A percentile compares a stretch with the other conserved stretches of the same genome.
These are phyloP conservation scores for Dioctria rufipes DNA, from an alignment of 2,888 invertebrate genomes.

Conservation along the genomic window DNA sequence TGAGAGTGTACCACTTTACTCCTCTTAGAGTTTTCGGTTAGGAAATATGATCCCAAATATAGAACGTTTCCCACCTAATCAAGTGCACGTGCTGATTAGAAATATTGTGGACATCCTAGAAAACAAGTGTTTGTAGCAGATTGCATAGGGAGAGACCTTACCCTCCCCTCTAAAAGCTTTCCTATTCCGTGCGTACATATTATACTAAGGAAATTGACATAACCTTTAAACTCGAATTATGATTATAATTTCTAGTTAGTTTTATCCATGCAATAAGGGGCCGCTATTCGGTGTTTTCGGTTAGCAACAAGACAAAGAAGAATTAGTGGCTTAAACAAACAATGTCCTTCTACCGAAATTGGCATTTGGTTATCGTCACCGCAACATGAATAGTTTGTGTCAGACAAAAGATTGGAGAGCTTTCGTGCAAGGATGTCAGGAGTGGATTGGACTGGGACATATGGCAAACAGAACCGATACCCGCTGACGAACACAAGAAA, in stretches of 20 bases:
- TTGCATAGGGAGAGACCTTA: conserved; percentile 11
- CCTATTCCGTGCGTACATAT: not conserved
- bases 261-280: not conserved
- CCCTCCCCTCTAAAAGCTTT: too few species aligned
- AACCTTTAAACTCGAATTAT: conserved; percentile 37
- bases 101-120: conserved; percentile 26
- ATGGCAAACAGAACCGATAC: too few species aligned
- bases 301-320: conserved; percentile 22
- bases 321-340: conserved; percentile 20
- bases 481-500: not conserved
- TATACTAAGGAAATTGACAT: not conserved
- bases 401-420: not conserved
- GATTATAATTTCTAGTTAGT: conserved; percentile 14
- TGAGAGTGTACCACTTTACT: too few species aligned
- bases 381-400: conserved; percentile 5
- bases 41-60: not conserved
- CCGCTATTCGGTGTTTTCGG: not conserved
- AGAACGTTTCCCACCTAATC: conserved; percentile 15
- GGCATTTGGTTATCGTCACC: conserved; percentile 21
- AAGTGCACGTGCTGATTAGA: conserved; percentile 39
- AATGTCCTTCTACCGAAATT: conserved; percentile 19
- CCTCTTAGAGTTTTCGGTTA: not conserved
- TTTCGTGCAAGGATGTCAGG: not conserved
- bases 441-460: too few species aligned
- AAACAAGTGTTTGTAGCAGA: conserved; percentile 23